A percentile compares a stretch with the other conserved stretches of the same genome.
phyloP scores from a whole-genome alignment of 2,797 vertebrate genomes.

The Eulemur rubriventer region DNA sequence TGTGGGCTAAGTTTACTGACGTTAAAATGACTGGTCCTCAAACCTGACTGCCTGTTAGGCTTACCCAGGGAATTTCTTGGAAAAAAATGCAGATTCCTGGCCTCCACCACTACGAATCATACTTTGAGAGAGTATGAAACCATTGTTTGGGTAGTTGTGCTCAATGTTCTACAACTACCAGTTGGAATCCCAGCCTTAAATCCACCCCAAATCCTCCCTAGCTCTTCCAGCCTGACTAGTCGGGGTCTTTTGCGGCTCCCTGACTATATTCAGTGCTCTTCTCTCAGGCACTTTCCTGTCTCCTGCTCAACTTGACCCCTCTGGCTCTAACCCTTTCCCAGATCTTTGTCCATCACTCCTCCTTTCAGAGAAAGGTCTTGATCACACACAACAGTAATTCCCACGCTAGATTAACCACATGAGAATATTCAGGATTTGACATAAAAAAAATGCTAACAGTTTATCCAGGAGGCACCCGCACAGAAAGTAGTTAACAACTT shows the following conservation, averaged over 20 bases:
- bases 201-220: not conserved
- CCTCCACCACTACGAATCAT: not conserved
- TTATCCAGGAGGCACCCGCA: not conserved
- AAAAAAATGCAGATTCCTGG: not conserved
- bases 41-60: not conserved
- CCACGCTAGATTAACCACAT: not conserved
- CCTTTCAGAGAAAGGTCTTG: not conserved
- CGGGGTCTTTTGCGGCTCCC: not conserved
- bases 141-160: not conserved
- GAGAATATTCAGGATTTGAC: not conserved
- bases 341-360: not conserved
- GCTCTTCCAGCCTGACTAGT: not conserved
- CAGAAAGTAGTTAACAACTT: not conserved
- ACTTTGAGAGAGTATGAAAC: not conserved
- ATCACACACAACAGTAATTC: not conserved
- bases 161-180: not conserved
- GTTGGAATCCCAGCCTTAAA: not conserved
- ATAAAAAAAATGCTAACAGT: not conserved
- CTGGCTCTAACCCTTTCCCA: not conserved
- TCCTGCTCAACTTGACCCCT: not conserved
- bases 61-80: not conserved
- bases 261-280: not conserved
- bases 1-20: not conserved
- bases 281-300: not conserved
- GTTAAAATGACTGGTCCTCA: not conserved